Conservation (phyloP, 2,797 vertebrate genomes). For the Sebastes trivittatus region DNA sequence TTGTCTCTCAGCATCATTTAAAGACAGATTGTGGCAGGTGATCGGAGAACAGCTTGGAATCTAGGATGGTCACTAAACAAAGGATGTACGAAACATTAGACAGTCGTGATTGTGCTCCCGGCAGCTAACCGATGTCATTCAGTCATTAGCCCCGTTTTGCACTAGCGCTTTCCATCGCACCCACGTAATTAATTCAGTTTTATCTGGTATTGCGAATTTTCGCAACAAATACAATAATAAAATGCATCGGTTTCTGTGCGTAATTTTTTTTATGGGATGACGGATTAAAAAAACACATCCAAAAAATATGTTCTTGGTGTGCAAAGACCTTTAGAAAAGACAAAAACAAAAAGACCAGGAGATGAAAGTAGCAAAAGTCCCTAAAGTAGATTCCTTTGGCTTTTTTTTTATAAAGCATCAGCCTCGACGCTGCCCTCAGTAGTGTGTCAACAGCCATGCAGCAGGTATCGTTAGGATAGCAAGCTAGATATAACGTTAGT, state of each 20-base stretch:
- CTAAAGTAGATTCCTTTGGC: not conserved
- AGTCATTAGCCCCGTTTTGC: not conserved
- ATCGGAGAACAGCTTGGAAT: not conserved
- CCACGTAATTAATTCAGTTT: not conserved
- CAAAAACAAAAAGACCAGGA: not conserved
- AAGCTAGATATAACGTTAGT: not conserved
- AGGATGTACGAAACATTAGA: not conserved
- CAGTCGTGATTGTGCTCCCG: not conserved
- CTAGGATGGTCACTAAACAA: not conserved
- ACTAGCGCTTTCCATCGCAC: not conserved
- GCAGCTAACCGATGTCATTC: not conserved
- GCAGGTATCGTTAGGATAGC: not conserved
- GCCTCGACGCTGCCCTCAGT: no score
- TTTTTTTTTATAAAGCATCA: no score
- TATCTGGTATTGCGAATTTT: no score
- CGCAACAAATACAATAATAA: no score
- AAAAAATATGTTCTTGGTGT: not conserved
- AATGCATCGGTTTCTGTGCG: not conserved
- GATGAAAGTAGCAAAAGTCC: no score
- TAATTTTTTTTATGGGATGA: not conserved
- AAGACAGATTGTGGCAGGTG: not conserved
- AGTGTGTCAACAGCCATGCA: not conserved
- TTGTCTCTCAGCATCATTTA: not conserved
- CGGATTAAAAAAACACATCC: not conserved
- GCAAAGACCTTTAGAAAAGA: not conserved